Conservation (phyloP, 2,888 invertebrate species). For the Heliconius hortense region DNA sequence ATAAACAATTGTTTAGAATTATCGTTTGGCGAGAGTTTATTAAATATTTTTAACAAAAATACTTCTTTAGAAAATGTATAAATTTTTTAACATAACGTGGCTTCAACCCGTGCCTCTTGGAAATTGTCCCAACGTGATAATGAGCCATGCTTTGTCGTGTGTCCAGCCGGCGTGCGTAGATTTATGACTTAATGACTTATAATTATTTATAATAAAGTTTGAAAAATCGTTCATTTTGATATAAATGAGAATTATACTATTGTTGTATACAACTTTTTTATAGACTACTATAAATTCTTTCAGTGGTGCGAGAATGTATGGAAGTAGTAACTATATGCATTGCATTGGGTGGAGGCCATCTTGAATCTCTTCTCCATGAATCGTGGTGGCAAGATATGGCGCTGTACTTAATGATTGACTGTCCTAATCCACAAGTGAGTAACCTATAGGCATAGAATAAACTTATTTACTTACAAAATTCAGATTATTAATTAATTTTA, state of each 20-base stretch:
- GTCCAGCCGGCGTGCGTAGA: too few relatives aligned
- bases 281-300: constrained; percentile 43
- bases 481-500: not conserved
- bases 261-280: not conserved
- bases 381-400: constrained; percentile 94
- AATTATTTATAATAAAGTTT: too few relatives aligned
- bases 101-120: too few relatives aligned
- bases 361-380: constrained; percentile 91
- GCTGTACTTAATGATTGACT: constrained; percentile 92
- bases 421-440: constrained; percentile 85
- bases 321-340: constrained; percentile 95
- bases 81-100: too few relatives aligned
- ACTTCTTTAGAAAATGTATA: too few relatives aligned
- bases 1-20: too few relatives aligned
- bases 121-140: too few relatives aligned
- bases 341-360: constrained; percentile 92
- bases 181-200: too few relatives aligned
- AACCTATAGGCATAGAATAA: not conserved
- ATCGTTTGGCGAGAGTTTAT: too few relatives aligned
- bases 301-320: constrained; percentile 94
- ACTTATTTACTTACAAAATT: not conserved
- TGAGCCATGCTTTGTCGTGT: too few relatives aligned
- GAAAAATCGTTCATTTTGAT: not conserved
- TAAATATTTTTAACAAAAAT: too few relatives aligned
- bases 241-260: not conserved